Percentiles rank a stretch among this genome's conserved stretches.
Evolutionary conservation across 2,113 vertebrate species (phyloP).

Genomic region (Cinclus mexicanus): DNA sequence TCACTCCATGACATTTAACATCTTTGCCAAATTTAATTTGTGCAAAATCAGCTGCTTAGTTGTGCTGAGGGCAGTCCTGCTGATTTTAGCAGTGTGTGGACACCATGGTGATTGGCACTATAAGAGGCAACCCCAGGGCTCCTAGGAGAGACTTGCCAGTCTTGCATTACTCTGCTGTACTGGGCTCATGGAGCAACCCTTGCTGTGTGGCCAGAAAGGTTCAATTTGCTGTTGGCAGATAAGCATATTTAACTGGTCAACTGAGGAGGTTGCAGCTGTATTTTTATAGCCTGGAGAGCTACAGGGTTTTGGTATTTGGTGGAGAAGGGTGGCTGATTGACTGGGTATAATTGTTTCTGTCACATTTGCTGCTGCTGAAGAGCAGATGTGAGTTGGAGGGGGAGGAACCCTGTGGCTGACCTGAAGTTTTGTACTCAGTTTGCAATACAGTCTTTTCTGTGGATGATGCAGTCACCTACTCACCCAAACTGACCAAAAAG

Average conservation of each 20-base stretch:
- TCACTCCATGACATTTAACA: neutral
- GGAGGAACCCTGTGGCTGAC: neutral
- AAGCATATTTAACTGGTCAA: neutral
- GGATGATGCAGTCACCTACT: neutral
- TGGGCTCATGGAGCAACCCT: neutral
- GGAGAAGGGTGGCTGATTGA: neutral
- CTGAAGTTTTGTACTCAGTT: neutral
- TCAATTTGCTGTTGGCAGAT: neutral
- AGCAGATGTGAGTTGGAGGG: neutral
- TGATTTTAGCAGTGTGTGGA: neutral
- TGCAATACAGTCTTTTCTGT: neutral
- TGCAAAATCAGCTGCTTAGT: neutral
- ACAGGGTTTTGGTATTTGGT: neutral
- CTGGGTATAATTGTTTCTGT: neutral
- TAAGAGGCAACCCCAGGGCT: neutral
- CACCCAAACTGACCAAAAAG: neutral
- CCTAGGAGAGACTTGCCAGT: neutral
- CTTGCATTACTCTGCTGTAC: rapidly evolving
- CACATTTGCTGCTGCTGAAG: neutral
- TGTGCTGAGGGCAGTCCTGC: neutral
- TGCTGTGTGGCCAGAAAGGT: neutral
- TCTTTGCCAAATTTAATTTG: slow-evolving; percentile 7
- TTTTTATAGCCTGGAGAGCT: neutral
- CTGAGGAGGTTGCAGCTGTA: neutral
- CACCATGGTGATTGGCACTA: neutral